Evolutionary conservation across 2,888 invertebrate genomes (phyloP).

Genomic region (Xylocampa areola): DNA sequence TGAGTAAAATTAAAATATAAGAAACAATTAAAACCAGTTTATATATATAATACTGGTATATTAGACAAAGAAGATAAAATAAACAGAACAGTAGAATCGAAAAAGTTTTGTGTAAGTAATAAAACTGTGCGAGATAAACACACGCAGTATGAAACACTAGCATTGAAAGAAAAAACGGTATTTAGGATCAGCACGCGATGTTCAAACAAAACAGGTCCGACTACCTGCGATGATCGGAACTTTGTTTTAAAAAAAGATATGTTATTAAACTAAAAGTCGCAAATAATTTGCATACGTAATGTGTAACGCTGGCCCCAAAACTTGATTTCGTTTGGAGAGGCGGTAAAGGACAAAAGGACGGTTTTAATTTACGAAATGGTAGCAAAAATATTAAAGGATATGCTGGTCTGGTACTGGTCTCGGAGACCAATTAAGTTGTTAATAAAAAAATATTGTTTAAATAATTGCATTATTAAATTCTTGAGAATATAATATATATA

Average conservation of each 20-base stretch:
- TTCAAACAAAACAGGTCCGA: slow-evolving; percentile 45
- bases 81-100: slow-evolving; percentile 28
- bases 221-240: slow-evolving; percentile 37
- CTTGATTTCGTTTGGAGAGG: too few relatives aligned
- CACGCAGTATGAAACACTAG: slow-evolving; percentile 20
- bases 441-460: too few relatives aligned
- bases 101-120: slow-evolving; percentile 33
- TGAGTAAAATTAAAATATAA: slow-evolving; percentile 11
- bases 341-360: too few relatives aligned
- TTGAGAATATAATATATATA: too few relatives aligned
- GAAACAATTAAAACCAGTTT: slow-evolving; percentile 21
- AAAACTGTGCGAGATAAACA: slow-evolving; percentile 36
- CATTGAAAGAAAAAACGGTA: slow-evolving; percentile 29
- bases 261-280: slow-evolving; percentile 47
- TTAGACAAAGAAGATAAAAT: slow-evolving; percentile 32
- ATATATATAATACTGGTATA: slow-evolving; percentile 11
- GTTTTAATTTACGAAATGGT: too few relatives aligned
- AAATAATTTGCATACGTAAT: slow-evolving; percentile 54
- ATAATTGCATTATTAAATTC: too few relatives aligned
- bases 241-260: slow-evolving; percentile 36
- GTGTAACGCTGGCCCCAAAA: slow-evolving; percentile 21
- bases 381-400: too few relatives aligned
- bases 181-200: slow-evolving; percentile 41
- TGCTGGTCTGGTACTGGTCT: too few relatives aligned
- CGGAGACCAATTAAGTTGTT: too few relatives aligned